Conservation (phyloP, 1,140 invertebrate species). For the Diabrotica virgifera region DNA sequence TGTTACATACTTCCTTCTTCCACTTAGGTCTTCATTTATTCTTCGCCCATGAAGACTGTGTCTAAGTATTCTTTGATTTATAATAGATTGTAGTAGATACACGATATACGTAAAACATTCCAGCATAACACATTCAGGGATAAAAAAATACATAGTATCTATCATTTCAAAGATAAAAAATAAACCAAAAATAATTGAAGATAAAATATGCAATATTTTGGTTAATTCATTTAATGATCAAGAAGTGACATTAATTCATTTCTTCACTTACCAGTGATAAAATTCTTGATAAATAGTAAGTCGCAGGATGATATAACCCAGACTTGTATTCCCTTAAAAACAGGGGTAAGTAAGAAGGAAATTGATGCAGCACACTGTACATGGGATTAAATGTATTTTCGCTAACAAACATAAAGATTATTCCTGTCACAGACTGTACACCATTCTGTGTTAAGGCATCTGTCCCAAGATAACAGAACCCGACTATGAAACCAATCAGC, state of each 20-base stretch:
- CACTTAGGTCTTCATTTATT: too few species aligned
- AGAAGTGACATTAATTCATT: not conserved
- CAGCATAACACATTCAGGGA: too few species aligned
- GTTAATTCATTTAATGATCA: too few species aligned
- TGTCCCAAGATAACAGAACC: conserved; percentile 73
- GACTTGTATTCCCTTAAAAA: conserved; percentile 74
- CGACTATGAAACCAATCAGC: conserved; percentile 71
- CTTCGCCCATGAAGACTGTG: too few species aligned
- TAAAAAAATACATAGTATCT: too few species aligned
- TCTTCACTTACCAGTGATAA: conserved; percentile 66
- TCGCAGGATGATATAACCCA: conserved; percentile 68
- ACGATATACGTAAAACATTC: too few species aligned
- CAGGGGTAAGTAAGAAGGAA: conserved; percentile 75
- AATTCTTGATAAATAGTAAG: conserved; percentile 75
- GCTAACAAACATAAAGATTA: conserved; percentile 77
- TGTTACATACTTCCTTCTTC: too few species aligned
- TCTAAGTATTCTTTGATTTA: too few species aligned
- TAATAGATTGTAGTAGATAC: too few species aligned
- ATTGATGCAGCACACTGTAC: conserved; percentile 76
- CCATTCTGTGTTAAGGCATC: conserved; percentile 67
- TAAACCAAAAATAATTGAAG: too few species aligned
- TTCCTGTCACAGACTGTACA: conserved; percentile 79
- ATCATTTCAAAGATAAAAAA: too few species aligned
- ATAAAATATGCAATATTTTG: too few species aligned
- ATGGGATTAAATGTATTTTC: conserved; percentile 86